Evolutionary conservation across 2,888 invertebrate genomes (phyloP), one percentile per base, ranked within the genome.

Genomic region (Marasmarcha lunaedactyla): DNA sequence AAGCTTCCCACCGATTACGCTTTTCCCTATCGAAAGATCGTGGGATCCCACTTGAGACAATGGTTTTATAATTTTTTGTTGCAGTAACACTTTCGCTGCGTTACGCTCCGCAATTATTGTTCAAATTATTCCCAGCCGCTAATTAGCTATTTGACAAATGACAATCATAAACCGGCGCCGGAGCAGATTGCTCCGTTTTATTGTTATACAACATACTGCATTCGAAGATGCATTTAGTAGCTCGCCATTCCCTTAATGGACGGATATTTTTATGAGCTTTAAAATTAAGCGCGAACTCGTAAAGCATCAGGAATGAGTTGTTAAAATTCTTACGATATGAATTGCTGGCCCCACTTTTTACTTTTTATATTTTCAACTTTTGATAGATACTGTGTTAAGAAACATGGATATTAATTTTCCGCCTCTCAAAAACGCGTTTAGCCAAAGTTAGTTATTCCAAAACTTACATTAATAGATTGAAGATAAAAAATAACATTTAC

Each of bases 21-120:
- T 71, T 78, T 76, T 76, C 71, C 70, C 70, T 76, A 74, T 76
- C 78, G 66, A 53, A 60, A 73, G 71, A 79, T 77, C 81, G 81
- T 81, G 81, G 76, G 81, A 81, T 45, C 47, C 46, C 46, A 49
- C 46, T 50, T 55, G 57, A 64, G 57, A 77, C 78, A 79, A 78
- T 74, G 68, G 57, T 61, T 63, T 65, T 69, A 67, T 69, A 63
- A 65, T 71, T 73, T 72, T 71, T 71, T 35, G 13, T 38, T 36
- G 60, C 51, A 57, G 61, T 52, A 69, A 61, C 68, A 79, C 79
- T 79, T 79, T 79, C 78, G 65, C 78, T 59, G 53, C 56, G 66
- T 65, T 63, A 68, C 68, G 69, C 50, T 46, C 20, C 50, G 59
- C 72, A 68, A 78, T 72, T 69, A 63, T 55, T 64, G 42, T 50